Evolutionary conservation across 1,140 invertebrate genomes (phyloP).

Genomic region (Mamestra configurata): DNA sequence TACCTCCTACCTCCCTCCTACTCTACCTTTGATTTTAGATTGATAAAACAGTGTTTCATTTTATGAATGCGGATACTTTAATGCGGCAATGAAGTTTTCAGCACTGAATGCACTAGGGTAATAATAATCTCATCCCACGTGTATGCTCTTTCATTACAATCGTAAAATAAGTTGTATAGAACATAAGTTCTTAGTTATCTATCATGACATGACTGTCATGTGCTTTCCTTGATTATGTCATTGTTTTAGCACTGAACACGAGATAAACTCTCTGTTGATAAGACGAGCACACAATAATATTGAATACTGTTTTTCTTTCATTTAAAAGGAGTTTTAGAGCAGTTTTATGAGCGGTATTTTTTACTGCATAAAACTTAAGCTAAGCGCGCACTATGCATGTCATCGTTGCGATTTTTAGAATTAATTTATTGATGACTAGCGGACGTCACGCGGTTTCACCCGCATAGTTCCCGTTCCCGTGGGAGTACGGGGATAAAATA

Average conservation of each 20-base stretch:
- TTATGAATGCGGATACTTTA: neutral
- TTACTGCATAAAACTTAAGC: too few relatives aligned
- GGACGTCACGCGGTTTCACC: too few relatives aligned
- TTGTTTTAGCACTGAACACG: conserved; percentile 3
- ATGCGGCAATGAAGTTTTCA: neutral
- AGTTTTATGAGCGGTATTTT: too few relatives aligned
- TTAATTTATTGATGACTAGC: too few relatives aligned
- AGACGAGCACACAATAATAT: neutral
- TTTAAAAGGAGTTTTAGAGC: too few relatives aligned
- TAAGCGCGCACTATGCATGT: too few relatives aligned
- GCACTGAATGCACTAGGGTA: neutral
- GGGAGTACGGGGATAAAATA: too few relatives aligned
- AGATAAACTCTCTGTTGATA: conserved; percentile 17
- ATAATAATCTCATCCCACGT: neutral
- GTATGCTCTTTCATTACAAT: conserved; percentile 1
- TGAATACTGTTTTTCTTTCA: neutral
- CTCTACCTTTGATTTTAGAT: too few relatives aligned
- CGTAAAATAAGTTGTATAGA: neutral
- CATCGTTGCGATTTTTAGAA: too few relatives aligned
- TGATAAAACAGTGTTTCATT: too few relatives aligned
- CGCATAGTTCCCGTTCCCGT: too few relatives aligned
- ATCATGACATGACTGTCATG: neutral
- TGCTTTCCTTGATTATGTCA: conserved; percentile 24
- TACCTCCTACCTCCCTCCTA: too few relatives aligned
- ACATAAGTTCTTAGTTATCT: conserved; percentile 2